Evolutionary conservation across 2,797 vertebrate genomes (phyloP), one percentile per base, ranked within the genome.

Genomic region (Eupleurogrammus muticus): DNA sequence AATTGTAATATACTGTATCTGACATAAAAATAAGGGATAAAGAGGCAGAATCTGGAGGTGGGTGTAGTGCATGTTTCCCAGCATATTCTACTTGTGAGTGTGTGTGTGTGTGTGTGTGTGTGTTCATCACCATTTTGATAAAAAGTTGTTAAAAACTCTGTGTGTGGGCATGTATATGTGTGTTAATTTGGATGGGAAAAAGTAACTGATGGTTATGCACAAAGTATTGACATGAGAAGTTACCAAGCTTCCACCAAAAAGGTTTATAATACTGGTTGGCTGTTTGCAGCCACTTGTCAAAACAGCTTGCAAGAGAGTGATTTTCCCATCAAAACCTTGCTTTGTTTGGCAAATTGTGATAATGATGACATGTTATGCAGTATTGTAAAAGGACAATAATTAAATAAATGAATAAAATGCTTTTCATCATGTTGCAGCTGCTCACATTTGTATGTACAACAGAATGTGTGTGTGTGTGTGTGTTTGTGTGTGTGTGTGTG

Each of bases 1-100:
- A 79, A 73, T 40, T 13, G 53, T 67, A 67, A 78, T 59, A 49
- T 38, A 63, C 58, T 51, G 53, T 38, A 51, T 73, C 24, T 70
- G 71, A 81, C 64, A 63, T 11, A 20, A 58, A 40, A 67, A 62
- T 21, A 36, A 46, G 53, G 14, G 36, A 58, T 38, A 64, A 24
- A 52, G 46, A 52, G 64, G 51, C 51, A 23, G 55, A 66, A 44
- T 57, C 62, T n/a, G 0, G 42, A 8, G 64, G 62, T 61, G 71
- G 46, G 53, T 71, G 40, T 14, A 17, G 38, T 40, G 58, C 42
- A 38, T 52, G 20, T 50, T 52, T 49, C 38, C 2, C 55, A 40
- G 61, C 9, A 23, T 64, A 47, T 21, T 9, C 20, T 40, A 46
- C 64, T 38, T 53, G 50, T 17, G n/a, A 44, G 36, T 53, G 12